Conservation (phyloP, 2,888 invertebrate species). For the Euplagia quadripunctaria region DNA sequence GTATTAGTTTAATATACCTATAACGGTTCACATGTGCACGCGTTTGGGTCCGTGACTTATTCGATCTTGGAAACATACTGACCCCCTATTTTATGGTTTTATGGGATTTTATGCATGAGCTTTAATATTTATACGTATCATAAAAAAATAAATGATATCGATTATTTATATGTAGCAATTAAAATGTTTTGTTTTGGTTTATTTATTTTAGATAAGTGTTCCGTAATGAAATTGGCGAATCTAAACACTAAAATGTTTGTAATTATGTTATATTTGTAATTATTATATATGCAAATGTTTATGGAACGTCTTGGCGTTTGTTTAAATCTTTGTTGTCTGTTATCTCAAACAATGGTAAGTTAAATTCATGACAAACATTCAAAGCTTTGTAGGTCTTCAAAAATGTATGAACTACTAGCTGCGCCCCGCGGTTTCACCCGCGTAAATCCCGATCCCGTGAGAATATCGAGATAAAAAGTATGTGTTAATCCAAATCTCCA, state of each 20-base stretch:
- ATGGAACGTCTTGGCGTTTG: too few species aligned
- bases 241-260: neutral
- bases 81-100: conserved; percentile 6
- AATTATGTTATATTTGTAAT: too few species aligned
- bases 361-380: too few species aligned
- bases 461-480: too few species aligned
- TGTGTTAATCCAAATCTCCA: too few species aligned
- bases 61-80: neutral
- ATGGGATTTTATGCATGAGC: conserved; percentile 4
- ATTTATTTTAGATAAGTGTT: neutral
- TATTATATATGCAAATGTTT: too few species aligned
- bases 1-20: neutral
- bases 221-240: neutral
- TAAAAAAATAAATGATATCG: conserved; percentile 4
- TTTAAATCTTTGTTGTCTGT: too few species aligned
- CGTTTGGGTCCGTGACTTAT: conserved; percentile 3
- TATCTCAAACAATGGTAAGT: too few species aligned
- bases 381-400: too few species aligned
- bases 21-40: neutral
- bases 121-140: neutral
- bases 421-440: too few species aligned
- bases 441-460: too few species aligned
- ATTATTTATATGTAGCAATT: conserved; percentile 6
- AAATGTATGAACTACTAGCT: too few species aligned
- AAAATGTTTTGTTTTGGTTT: neutral